Conservation (phyloP, 2,113 vertebrate genomes). For the Oryzias melastigma region DNA sequence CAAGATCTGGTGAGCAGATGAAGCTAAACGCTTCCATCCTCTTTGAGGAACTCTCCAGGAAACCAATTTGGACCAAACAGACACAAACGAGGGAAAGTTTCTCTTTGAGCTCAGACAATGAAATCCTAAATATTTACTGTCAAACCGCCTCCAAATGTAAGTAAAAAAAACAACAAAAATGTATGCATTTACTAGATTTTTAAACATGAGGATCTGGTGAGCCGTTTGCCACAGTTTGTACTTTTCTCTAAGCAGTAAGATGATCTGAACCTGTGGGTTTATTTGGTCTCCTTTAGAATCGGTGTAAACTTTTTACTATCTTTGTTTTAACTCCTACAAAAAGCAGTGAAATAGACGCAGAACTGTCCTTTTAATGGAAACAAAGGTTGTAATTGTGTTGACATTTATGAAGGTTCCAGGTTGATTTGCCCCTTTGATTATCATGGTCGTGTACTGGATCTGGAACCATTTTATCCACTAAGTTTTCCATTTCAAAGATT, state of each 20-base stretch:
- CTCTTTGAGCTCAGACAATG: too few relatives aligned
- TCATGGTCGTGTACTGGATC: slow-evolving; percentile 16
- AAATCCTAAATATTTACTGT: too few relatives aligned
- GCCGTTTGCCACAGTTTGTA: slow-evolving; percentile 3
- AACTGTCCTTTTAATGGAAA: slow-evolving; percentile 24
- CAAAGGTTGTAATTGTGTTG: slow-evolving; percentile 31
- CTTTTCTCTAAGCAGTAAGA: not conserved
- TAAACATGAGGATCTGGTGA: not conserved
- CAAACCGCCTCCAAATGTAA: too few relatives aligned
- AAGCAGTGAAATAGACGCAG: slow-evolving; percentile 18
- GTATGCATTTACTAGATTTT: too few relatives aligned
- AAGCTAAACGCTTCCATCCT: slow-evolving; percentile 59
- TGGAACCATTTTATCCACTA: slow-evolving; percentile 32
- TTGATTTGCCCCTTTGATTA: slow-evolving; percentile 21
- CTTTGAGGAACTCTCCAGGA: slow-evolving; percentile 17
- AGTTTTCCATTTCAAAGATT: too few relatives aligned
- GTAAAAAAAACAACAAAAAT: not conserved
- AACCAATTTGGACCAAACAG: slow-evolving; percentile 22
- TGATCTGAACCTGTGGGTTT: slow-evolving; percentile 10
- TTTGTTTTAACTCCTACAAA: not conserved
- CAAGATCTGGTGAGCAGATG: slow-evolving; percentile 55
- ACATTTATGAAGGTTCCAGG: slow-evolving; percentile 44
- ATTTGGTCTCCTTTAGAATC: slow-evolving; percentile 16
- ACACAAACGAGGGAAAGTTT: slow-evolving; percentile 4
- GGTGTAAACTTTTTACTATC: not conserved